Evolutionary conservation across 2,888 invertebrate genomes (phyloP).

Genomic region (Tribolium freemani): DNA sequence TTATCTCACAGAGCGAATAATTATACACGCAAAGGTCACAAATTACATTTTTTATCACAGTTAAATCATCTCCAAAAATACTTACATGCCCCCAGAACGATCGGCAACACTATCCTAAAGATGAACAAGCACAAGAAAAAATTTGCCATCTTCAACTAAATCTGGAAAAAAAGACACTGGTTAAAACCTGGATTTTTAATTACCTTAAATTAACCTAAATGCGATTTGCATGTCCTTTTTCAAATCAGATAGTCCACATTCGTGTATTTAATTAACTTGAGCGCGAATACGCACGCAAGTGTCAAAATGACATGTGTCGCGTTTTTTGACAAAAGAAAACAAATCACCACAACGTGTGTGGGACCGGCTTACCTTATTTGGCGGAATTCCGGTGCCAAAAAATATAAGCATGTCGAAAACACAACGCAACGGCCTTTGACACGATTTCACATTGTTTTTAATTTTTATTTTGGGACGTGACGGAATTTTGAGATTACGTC

Average conservation of each 20-base stretch:
- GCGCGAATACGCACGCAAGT: conserved; percentile 18
- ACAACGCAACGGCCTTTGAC: background rate
- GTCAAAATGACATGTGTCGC: conserved; percentile 17
- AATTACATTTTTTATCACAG: conserved; percentile 10
- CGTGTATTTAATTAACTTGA: conserved; percentile 22
- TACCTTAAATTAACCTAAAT: conserved; percentile 12
- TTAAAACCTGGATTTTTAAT: background rate
- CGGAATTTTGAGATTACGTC: background rate
- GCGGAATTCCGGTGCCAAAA: conserved; percentile 20
- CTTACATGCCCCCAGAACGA: conserved; percentile 71
- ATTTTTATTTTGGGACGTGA: background rate
- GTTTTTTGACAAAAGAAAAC: conserved; percentile 8
- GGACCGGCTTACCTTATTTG: conserved; percentile 22
- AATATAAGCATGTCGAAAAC: conserved; percentile 15
- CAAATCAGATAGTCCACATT: conserved; percentile 31
- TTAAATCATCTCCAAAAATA: conserved; percentile 44
- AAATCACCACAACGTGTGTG: background rate
- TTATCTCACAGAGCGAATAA: background rate
- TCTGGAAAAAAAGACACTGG: conserved; percentile 27
- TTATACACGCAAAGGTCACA: background rate
- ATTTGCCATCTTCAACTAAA: conserved; percentile 64
- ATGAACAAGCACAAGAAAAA: conserved; percentile 69
- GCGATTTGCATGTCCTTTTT: background rate
- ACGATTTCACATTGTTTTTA: conserved; percentile 10
- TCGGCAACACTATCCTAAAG: conserved; percentile 70